Conservation (phyloP, 2,113 vertebrate genomes). For the Xenopus tropicalis region DNA sequence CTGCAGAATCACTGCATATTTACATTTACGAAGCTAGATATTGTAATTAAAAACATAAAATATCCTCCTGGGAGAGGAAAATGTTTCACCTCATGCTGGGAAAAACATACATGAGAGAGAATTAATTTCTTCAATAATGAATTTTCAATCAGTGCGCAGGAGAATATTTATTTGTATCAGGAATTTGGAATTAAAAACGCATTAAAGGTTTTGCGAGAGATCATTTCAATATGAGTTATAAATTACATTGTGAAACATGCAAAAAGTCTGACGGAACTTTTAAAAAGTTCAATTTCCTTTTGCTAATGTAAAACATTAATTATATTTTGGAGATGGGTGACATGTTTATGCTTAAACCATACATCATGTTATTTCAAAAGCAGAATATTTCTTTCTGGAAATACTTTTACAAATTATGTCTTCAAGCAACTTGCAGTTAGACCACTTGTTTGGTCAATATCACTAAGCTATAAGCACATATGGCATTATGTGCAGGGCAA, state of each 20-base stretch:
- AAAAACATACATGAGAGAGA: constrained; percentile 47
- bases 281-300: constrained; percentile 35
- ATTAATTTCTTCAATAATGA: constrained; percentile 44
- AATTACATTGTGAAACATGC: constrained; percentile 18
- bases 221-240: constrained; percentile 31
- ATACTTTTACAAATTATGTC: constrained; percentile 7
- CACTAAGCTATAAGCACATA: too few relatives aligned
- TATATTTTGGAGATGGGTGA: constrained; percentile 22
- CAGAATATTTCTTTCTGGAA: constrained; percentile 9
- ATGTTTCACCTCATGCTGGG: constrained; percentile 19
- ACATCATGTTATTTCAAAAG: constrained; percentile 26
- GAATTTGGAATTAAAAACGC: constrained; percentile 43
- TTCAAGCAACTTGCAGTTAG: constrained; percentile 4
- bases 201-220: constrained; percentile 27
- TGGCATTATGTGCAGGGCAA: too few relatives aligned
- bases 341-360: constrained; percentile 32
- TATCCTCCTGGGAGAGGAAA: constrained; percentile 44
- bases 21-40: constrained; percentile 44
- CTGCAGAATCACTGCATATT: constrained; percentile 47
- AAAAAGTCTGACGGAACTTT: constrained; percentile 28
- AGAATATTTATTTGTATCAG: constrained; percentile 34
- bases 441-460: too few relatives aligned
- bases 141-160: constrained; percentile 13
- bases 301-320: constrained; percentile 41
- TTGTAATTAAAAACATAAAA: constrained; percentile 46